These are phyloP conservation scores for Hippolais icterina DNA, from an alignment of 2,113 vertebrate species.

Conservation along the genomic window DNA sequence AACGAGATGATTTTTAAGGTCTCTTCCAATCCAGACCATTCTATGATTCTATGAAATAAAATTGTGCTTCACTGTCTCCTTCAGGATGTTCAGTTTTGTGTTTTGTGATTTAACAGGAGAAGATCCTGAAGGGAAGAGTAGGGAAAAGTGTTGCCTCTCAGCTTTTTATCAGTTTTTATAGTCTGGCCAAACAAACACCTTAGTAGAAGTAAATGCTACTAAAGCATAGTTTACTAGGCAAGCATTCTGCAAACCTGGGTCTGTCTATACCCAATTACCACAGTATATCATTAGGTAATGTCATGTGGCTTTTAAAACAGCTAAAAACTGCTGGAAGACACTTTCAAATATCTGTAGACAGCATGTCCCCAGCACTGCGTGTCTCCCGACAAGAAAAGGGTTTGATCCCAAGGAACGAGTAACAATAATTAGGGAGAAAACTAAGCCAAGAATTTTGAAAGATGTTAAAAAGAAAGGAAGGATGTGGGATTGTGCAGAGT, in stretches of 20 bases:
- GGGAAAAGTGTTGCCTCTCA: neutral
- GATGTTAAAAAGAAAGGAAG: conserved; percentile 2
- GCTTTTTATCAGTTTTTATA: neutral
- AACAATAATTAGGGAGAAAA: neutral
- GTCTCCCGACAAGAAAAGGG: neutral
- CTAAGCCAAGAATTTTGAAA: neutral
- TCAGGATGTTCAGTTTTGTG: neutral
- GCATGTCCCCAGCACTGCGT: neutral
- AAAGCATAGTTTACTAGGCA: neutral
- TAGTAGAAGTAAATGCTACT: neutral
- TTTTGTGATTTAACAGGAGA: neutral
- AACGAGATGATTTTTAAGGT: neutral
- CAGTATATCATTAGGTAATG: neutral
- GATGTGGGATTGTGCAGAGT: neutral
- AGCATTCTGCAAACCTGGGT: neutral
- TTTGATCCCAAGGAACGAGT: neutral
- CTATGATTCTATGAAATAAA: neutral
- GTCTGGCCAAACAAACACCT: neutral
- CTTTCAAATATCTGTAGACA: neutral
- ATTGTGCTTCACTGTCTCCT: neutral
- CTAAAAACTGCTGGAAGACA: neutral
- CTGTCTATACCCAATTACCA: neutral
- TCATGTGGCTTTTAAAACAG: neutral
- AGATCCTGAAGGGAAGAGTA: neutral
- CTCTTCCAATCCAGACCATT: neutral